Conservation (phyloP, 2,797 vertebrate species). For the Lemur catta region DNA sequence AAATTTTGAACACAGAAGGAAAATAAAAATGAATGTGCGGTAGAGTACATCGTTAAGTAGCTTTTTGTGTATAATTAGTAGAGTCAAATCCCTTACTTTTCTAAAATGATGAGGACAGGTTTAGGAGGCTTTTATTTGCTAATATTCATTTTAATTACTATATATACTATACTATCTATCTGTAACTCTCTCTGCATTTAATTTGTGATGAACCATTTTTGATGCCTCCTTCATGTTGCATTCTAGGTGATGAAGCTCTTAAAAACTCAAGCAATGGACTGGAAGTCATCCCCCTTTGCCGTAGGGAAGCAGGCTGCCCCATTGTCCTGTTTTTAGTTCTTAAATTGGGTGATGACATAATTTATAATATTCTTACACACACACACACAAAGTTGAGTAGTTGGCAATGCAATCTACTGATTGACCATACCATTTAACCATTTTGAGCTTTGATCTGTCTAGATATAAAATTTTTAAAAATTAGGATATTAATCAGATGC, state of each 20-base stretch:
- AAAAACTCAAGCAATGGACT: neutral
- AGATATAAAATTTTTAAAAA: conserved; percentile 25
- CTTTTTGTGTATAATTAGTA: neutral
- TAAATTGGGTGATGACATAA: neutral
- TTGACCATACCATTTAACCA: neutral
- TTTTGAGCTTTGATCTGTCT: neutral
- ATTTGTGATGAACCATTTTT: neutral
- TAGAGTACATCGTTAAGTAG: neutral
- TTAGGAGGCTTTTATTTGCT: neutral
- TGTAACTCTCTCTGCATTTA: neutral
- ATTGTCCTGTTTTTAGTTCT: rapidly evolving
- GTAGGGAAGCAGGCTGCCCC: neutral
- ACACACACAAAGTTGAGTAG: neutral
- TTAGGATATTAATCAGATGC: neutral
- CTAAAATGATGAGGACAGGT: neutral
- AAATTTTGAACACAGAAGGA: neutral
- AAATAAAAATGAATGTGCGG: neutral
- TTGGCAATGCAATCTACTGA: neutral
- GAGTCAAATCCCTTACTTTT: neutral
- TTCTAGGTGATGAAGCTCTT: neutral
- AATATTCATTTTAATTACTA: neutral
- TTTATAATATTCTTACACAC: neutral
- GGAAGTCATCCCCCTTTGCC: neutral
- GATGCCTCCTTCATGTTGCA: neutral
- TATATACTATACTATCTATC: neutral